Evolutionary conservation across 2,888 invertebrate genomes (phyloP).

Genomic region (Orchestes rusci): DNA sequence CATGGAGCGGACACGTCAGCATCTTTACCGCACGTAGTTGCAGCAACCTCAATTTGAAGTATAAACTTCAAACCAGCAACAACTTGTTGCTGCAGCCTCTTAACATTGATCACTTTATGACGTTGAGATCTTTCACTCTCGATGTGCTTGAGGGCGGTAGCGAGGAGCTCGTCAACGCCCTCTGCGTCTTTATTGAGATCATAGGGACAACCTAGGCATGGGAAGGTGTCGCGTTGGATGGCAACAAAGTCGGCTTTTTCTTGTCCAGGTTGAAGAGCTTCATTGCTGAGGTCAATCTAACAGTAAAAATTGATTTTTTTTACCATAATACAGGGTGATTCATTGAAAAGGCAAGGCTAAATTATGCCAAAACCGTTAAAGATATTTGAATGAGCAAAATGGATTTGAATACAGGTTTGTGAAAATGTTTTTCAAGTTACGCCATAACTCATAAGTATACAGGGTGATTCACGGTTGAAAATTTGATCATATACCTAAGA

Average conservation of each 20-base stretch:
- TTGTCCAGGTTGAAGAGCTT: conserved; percentile 37
- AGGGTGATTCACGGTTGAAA: no score
- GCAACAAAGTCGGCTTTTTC: conserved; percentile 49
- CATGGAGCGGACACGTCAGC: conserved; percentile 37
- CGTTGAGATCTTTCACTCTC: conserved; percentile 38
- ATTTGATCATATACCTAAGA: no score
- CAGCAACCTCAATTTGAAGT: conserved; percentile 48
- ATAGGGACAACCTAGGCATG: conserved; percentile 49
- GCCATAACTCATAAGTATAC: no score
- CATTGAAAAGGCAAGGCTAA: no score
- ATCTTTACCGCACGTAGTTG: conserved; percentile 36
- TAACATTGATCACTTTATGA: conserved; percentile 45
- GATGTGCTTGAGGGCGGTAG: conserved; percentile 47
- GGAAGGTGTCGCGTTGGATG: conserved; percentile 39
- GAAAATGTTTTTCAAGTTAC: no score
- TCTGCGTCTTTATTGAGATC: conserved; percentile 48
- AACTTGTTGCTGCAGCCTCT: conserved; percentile 52
- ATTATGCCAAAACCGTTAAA: no score
- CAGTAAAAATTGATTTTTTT: conserved; percentile 7
- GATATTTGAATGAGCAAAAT: no score
- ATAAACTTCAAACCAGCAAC: conserved; percentile 55
- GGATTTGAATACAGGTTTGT: no score
- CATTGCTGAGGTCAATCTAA: conserved; percentile 31
- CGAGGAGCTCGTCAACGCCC: conserved; percentile 47
- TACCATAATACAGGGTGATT: neutral